Evolutionary conservation across 2,888 invertebrate genomes (phyloP).

Genomic region (Philereme transversata): DNA sequence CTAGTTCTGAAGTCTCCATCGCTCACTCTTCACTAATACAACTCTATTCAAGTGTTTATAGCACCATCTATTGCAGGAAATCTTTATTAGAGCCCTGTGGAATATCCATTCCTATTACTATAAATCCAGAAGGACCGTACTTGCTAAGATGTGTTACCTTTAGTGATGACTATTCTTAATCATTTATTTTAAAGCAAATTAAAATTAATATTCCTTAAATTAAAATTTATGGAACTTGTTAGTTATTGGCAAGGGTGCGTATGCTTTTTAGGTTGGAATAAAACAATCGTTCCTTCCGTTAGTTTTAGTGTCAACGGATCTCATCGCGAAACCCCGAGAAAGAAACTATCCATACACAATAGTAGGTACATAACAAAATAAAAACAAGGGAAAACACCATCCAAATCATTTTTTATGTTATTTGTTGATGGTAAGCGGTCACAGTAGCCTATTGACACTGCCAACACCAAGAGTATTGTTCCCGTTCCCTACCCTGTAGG

Average conservation of each 20-base stretch:
- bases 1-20: neutral
- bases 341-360: no score
- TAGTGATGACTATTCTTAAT: slow-evolving; percentile 2
- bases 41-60: slow-evolving; percentile 2
- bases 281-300: neutral
- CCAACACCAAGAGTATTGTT: no score
- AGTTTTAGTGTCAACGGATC: no score
- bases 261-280: neutral
- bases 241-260: neutral
- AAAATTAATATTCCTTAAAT: no score
- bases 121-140: slow-evolving; percentile 12
- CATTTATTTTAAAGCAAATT: neutral
- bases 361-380: no score
- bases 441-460: no score
- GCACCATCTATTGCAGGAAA: slow-evolving; percentile 14
- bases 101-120: slow-evolving; percentile 29
- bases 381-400: no score
- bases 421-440: no score
- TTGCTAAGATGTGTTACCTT: slow-evolving; percentile 8
- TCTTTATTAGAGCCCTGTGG: slow-evolving; percentile 23
- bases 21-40: neutral
- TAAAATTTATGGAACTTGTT: neutral
- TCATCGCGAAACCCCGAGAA: no score
- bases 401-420: no score
- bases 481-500: no score